phyloP scores from a whole-genome alignment of 2,888 invertebrate genomes.

The Meta bourneti region DNA sequence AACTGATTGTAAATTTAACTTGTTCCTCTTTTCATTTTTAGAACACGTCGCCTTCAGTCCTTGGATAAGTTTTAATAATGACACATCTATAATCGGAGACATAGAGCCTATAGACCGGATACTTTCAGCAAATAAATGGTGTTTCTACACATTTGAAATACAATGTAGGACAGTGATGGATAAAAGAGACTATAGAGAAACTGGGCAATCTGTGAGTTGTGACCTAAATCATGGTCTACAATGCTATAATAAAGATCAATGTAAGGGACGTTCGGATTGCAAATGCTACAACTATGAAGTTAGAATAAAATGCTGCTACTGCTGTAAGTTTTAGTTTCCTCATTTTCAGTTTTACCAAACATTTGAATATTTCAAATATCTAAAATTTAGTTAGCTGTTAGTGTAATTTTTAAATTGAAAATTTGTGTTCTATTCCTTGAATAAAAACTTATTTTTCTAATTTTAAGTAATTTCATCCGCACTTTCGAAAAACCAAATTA shows the following conservation, averaged over 20 bases:
- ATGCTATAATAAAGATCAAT: constrained; percentile 79
- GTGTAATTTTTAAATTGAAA: no score
- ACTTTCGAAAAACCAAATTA: no score
- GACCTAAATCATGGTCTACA: constrained; percentile 78
- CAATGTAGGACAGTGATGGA: constrained; percentile 78
- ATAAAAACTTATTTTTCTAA: no score
- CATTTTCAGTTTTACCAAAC: no score
- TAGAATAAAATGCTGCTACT: constrained; percentile 79
- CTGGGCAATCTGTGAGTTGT: constrained; percentile 79
- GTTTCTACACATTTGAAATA: constrained; percentile 78
- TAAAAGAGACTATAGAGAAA: constrained; percentile 77
- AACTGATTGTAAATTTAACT: no score
- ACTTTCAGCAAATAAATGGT: constrained; percentile 77
- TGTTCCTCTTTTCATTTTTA: no score
- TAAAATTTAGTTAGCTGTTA: no score
- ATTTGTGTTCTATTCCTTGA: no score
- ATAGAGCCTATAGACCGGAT: constrained; percentile 79
- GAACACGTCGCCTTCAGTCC: constrained; percentile 46
- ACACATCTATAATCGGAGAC: constrained; percentile 79
- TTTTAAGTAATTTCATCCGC: no score
- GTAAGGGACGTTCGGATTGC: constrained; percentile 60
- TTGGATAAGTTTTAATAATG: constrained; percentile 79
- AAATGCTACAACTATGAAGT: constrained; percentile 80
- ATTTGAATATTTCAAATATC: no score
- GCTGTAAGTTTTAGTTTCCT: constrained; percentile 53